Base-by-base conservation (phyloP, 2,888 invertebrate genomes). In the Desoria tigrina region DNA sequence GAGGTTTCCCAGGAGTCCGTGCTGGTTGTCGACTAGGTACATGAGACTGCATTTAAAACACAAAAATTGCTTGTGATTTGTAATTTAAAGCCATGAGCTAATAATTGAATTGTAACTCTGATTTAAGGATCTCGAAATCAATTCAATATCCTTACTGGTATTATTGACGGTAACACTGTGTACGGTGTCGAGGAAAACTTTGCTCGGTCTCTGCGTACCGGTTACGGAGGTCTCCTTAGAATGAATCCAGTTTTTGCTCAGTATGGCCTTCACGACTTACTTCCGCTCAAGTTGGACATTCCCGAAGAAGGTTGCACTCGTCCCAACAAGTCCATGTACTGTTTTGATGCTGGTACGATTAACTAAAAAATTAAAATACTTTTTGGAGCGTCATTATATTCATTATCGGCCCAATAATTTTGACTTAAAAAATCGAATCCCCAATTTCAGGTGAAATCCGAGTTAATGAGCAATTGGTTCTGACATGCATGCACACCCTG, bases 301-400 rank as follows among this genome's bases (percentile, higher is more conserved):
- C 93, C 94, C 18, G 94, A 94, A 79, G 93, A 94, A 83, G 94
- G 94, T 39, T 94, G 94, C 80, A 92, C 92, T 1, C 84, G 94
- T 64, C 91, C 92, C 0, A 92, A 93, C 80, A 86, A 88, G 78
- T 90, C 91, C 72, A 91, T 93, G 88, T 93, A 87, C 80, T 94
- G 94, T 79, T 94, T 94, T 78, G 93, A 94, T 84, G 92, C 90
- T 74, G 93, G 92, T 88, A 80, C 39, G 51, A 58, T 24, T 27
- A 27, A 14, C 16, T 24, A n/a, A n/a, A 24, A 21, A 55, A 42
- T 55, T 55, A 53, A 11, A 55, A 16, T 28, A 32, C 28, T 14
- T 55, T n/a, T 32, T 28, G n/a, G 14, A n/a, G 26, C 7, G 9
- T 28, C 16, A 28, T 6, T 56, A 32, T 42, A 42, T 42, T 42